Base-by-base conservation (phyloP, 2,797 vertebrate species). In the Synanceia verrucosa region DNA sequence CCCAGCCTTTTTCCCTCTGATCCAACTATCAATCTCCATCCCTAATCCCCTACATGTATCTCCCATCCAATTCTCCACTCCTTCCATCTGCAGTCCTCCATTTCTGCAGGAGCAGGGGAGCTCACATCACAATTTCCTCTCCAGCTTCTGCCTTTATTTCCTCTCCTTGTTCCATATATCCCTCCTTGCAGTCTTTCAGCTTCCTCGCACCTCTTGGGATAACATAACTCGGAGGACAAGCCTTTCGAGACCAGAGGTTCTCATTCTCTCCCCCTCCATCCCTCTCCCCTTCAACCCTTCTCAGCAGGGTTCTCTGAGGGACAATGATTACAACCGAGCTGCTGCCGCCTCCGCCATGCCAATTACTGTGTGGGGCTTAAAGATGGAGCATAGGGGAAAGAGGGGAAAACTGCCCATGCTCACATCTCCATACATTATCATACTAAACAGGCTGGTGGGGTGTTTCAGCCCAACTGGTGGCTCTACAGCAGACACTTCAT, bases 401-500 rank as follows among this genome's bases (percentile, higher is more conserved):
- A 76, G 58, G 66, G 63, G 69, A 79, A 86, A 78, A 78, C 76
- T 65, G 60, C 64, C 72, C 64, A 37, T 77, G 81, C 65, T 73
- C 59, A 14, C 73, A 87, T 93, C 88, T 88, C 88, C 90, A 94
- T 92, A 85, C 86, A 93, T 94, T 92, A 92, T 68, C 91, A 93
- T 92, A 88, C 77, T 90, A 91, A 93, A 87, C 81, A 92, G 89
- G 66, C 73, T 85, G 86, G 81, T 75, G 75, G 70, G 66, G 77
- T 31, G 65, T 83, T 75, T 73, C 47, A 53, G 73, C 59, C 70
- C 78, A 72, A 89, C 75, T 81, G 79, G 71, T 86, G 36, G 84
- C 78, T 86, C 73, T 79, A 83, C 82, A 80, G 78, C 73, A 86
- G 86, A 89, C 90, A 87, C 87, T 90, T 90, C 86, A 90, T 87